These are phyloP conservation scores for Ciconia stormi DNA, from an alignment of 2,113 vertebrate species.

Conservation along the genomic window DNA sequence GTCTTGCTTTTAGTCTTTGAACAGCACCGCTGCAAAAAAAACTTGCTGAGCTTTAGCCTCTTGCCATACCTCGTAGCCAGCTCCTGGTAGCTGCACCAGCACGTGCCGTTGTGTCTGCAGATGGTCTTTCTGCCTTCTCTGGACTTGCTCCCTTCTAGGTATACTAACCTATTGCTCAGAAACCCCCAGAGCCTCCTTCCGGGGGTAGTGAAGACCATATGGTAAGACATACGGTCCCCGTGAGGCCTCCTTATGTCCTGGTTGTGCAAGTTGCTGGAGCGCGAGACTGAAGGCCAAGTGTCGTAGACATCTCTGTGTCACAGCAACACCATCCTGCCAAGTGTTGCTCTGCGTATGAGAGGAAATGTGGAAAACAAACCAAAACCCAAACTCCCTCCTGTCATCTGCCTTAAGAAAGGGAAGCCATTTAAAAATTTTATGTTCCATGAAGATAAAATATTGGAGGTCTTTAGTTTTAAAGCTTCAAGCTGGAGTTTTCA, in stretches of 20 bases:
- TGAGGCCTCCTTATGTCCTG: conserved; percentile 38
- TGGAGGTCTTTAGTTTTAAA: background rate
- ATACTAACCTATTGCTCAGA: background rate
- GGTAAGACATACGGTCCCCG: background rate
- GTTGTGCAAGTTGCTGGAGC: conserved; percentile 3
- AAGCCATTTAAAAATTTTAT: background rate
- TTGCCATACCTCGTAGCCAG: background rate
- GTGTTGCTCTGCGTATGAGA: background rate
- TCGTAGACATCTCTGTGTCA: background rate
- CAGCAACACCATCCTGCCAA: conserved; percentile 48
- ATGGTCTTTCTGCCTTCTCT: background rate
- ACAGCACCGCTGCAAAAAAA: background rate
- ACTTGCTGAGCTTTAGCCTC: background rate
- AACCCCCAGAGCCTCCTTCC: background rate
- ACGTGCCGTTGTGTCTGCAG: background rate
- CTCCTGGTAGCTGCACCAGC: background rate
- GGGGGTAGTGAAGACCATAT: background rate
- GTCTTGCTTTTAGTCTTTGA: background rate
- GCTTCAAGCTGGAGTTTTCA: background rate
- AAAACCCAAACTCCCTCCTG: background rate
- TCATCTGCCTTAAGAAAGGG: background rate
- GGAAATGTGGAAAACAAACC: background rate
- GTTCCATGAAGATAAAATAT: background rate
- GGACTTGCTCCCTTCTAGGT: background rate
- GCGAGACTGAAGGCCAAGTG: conserved; percentile 36